Evolutionary conservation across 2,113 vertebrate genomes (phyloP).

Genomic region (Sardina pilchardus): DNA sequence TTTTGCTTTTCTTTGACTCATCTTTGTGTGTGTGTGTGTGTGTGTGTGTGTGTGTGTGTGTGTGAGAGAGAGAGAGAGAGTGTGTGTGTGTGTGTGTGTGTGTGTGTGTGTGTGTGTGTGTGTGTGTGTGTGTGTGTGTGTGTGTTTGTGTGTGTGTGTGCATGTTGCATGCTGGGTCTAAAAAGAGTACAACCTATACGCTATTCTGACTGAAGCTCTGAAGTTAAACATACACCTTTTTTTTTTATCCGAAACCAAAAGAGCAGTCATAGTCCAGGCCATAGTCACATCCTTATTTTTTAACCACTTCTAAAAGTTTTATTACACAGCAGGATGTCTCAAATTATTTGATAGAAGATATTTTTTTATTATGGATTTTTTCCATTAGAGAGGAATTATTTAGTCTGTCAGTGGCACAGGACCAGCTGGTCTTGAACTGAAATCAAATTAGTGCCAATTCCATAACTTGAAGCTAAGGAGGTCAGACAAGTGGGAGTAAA

Average conservation of each 20-base stretch:
- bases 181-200: no score
- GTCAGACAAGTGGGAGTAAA: not conserved
- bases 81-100: not conserved
- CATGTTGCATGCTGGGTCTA: not conserved
- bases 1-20: not conserved
- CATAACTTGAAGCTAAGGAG: not conserved
- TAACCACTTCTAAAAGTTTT: not conserved
- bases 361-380: not conserved
- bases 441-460: not conserved
- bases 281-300: not conserved
- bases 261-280: not conserved
- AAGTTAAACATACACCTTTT: not conserved
- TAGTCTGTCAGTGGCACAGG: not conserved
- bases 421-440: not conserved
- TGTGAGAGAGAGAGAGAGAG: not conserved
- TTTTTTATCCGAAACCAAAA: not conserved
- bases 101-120: not conserved
- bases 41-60: not conserved
- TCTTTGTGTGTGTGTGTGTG: not conserved
- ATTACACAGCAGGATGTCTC: not conserved
- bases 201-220: no score
- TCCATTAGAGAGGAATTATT: not conserved
- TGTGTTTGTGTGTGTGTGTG: not conserved
- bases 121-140: not conserved
- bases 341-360: not conserved